Percentiles rank a stretch among this genome's conserved stretches.
Evolutionary conservation across 2,888 invertebrate species (phyloP).

Genomic region (Meiosimyza decipiens): DNA sequence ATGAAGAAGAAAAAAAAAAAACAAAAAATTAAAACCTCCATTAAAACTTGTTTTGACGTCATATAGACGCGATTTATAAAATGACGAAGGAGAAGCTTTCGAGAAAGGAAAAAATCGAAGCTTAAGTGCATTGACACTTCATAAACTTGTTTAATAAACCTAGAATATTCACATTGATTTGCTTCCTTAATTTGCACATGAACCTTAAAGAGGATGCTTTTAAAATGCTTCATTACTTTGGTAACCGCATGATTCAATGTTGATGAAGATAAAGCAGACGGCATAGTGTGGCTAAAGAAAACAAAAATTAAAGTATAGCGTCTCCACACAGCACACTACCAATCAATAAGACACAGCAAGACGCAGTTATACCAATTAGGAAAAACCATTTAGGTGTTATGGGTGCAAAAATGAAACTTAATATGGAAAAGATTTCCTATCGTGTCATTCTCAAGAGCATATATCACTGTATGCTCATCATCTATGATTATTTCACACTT

Average conservation of each 20-base stretch:
- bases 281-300: conserved; percentile 1
- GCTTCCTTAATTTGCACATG: conserved; percentile 25
- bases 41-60: too few species aligned
- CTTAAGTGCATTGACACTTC: conserved; percentile 35
- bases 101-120: conserved; percentile 16
- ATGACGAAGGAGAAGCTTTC: background rate
- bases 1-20: too few species aligned
- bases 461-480: too few species aligned
- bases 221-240: too few species aligned
- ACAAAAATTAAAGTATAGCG: background rate
- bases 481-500: too few species aligned
- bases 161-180: conserved; percentile 27
- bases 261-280: conserved; percentile 22
- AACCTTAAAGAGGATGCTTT: conserved; percentile 4
- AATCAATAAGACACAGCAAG: background rate
- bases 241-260: background rate
- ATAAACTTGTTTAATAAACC: conserved; percentile 29
- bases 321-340: background rate
- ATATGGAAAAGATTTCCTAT: too few species aligned
- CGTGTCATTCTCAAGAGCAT: too few species aligned
- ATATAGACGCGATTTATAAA: background rate
- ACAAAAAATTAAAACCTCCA: too few species aligned
- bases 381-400: too few species aligned
- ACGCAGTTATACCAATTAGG: background rate
- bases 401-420: too few species aligned